A percentile compares a stretch with the other conserved stretches of the same genome.
phyloP scores from a whole-genome alignment of 2,888 invertebrate genomes.

The Mythimna pallens region DNA sequence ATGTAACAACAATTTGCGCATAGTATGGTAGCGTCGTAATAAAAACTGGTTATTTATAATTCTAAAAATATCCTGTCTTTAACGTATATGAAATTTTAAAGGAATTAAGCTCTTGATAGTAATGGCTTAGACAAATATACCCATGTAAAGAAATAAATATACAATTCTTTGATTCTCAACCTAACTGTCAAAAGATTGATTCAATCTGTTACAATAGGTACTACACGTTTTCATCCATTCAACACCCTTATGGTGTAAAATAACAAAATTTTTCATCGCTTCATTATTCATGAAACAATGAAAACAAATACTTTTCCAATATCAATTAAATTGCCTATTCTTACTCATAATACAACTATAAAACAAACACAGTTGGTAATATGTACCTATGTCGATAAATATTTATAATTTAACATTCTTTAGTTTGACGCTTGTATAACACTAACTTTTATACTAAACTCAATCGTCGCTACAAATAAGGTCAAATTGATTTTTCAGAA shows the following conservation, averaged over 20 bases:
- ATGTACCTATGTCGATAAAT: neutral
- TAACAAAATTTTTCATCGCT: constrained; percentile 16
- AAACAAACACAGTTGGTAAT: neutral
- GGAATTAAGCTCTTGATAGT: neutral
- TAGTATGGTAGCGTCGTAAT: no score
- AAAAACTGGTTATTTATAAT: no score
- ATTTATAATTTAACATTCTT: neutral
- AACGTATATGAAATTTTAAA: no score
- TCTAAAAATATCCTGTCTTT: no score
- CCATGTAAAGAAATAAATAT: neutral
- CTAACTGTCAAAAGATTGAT: constrained; percentile 23
- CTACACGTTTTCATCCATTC: neutral
- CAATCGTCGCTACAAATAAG: no score
- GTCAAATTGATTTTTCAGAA: no score
- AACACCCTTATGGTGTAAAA: constrained; percentile 14
- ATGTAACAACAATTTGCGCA: neutral
- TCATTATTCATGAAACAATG: constrained; percentile 8
- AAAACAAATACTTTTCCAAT: constrained; percentile 40
- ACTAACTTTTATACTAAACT: no score
- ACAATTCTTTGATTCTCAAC: constrained; percentile 13
- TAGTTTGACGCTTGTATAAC: neutral
- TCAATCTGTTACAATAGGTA: constrained; percentile 20
- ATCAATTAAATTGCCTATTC: neutral
- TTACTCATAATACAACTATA: neutral
- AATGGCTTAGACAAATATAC: neutral